Evolutionary conservation across 2,888 invertebrate genomes (phyloP), one percentile per base, ranked within the genome.

Genomic region (Ectobius pallidus): DNA sequence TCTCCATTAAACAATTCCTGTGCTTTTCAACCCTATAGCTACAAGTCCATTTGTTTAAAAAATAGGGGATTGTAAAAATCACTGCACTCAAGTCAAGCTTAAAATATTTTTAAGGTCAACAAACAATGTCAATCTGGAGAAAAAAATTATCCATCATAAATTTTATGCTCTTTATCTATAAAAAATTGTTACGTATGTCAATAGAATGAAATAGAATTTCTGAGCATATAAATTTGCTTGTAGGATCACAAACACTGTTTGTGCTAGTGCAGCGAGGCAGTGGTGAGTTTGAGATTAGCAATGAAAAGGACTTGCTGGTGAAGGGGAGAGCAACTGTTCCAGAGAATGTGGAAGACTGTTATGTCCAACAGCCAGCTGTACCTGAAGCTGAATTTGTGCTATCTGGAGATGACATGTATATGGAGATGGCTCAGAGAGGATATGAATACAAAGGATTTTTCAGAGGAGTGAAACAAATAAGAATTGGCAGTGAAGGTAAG

Each of bases 211-310:
- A n/a, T n/a, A n/a, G n/a, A n/a, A n/a, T n/a, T n/a, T n/a, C n/a
- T n/a, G n/a, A n/a, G n/a, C n/a, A n/a, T n/a, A n/a, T n/a, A n/a
- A n/a, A n/a, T n/a, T n/a, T 22, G 39, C 6, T 68, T 69, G 52
- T 61, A 76, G 77, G 78, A 75, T 83, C 80, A 7, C 82, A 85
- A 3, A 82, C 84, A 68, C 79, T 83, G 74, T 75, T 78, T 22
- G 78, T 83, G 20, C 78, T 79, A 70, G 77, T 83, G 61, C 79
- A 81, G 76, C 79, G 79, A 72, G 79, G 79, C n/a, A 80, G 78
- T 69, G 82, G 82, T n/a, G 79, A 82, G 52, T 86, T 86, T 80
- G 85, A 86, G 77, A 83, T 87, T 34, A 79, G 80, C 52, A 84
- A 86, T 77, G 81, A 81, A 55, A 83, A 82, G 2, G 32, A 82